Conservation (phyloP, 2,113 vertebrate genomes). For the Gasterosteus aculeatus region DNA sequence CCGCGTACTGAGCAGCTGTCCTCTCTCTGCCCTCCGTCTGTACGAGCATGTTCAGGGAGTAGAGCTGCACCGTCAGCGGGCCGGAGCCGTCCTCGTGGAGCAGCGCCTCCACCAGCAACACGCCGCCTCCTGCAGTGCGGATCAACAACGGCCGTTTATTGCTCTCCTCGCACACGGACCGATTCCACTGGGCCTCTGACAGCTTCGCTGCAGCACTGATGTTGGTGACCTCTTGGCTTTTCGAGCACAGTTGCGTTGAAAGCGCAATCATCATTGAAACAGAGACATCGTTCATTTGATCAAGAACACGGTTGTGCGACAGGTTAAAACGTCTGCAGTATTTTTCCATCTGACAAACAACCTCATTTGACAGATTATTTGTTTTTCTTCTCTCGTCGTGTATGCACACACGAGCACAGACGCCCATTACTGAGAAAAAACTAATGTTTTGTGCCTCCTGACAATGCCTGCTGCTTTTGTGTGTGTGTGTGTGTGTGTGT, state of each 20-base stretch:
- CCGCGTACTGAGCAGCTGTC: constrained; percentile 78
- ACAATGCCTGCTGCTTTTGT: constrained; percentile 40
- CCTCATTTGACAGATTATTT: not conserved
- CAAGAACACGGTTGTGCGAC: not conserved
- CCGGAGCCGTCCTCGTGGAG: constrained; percentile 84
- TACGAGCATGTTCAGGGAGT: constrained; percentile 90
- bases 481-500: constrained; percentile 30
- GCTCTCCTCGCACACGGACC: not conserved
- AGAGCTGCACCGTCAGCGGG: constrained; percentile 83
- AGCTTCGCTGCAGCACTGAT: not conserved
- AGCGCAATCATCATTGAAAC: not conserved
- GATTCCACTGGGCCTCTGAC: not conserved
- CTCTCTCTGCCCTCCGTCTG: constrained; percentile 89
- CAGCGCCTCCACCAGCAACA: constrained; percentile 85
- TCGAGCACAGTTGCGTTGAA: not conserved
- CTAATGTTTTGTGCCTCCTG: constrained; percentile 25
- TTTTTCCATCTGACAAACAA: not conserved
- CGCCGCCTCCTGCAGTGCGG: constrained; percentile 78
- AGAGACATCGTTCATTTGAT: not conserved
- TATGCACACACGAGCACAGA: not conserved
- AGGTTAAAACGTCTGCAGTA: not conserved
- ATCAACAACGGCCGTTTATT: not conserved
- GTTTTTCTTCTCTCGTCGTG: not conserved
- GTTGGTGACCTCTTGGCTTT: not conserved
- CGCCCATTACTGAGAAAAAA: constrained; percentile 5